phyloP scores from a whole-genome alignment of 2,888 invertebrate genomes.

The Adelphocoris suturalis region DNA sequence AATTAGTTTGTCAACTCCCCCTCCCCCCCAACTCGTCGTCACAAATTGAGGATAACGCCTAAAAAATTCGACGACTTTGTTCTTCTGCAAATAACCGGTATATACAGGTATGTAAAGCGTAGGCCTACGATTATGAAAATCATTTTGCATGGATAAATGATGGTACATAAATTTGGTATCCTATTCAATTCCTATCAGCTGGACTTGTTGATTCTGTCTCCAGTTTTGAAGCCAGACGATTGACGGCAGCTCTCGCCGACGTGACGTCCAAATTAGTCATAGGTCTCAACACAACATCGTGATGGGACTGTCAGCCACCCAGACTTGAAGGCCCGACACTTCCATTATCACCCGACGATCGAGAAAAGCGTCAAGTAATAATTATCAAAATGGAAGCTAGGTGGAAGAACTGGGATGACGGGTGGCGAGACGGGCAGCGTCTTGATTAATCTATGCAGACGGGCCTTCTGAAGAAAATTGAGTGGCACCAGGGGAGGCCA shows the following conservation, averaged over 20 bases:
- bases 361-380: slow-evolving; percentile 10
- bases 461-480: neutral
- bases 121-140: too few relatives aligned
- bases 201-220: neutral
- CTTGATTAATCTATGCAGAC: slow-evolving; percentile 21
- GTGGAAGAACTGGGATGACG: slow-evolving; percentile 3
- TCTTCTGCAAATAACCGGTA: too few relatives aligned
- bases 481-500: neutral
- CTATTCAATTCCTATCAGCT: too few relatives aligned
- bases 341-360: slow-evolving; percentile 18
- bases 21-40: too few relatives aligned
- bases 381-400: neutral
- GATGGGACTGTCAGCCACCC: neutral
- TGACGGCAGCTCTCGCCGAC: neutral
- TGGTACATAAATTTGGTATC: too few relatives aligned
- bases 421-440: neutral
- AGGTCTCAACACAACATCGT: too few relatives aligned
- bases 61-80: too few relatives aligned
- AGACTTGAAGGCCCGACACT: neutral
- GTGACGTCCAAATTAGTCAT: neutral
- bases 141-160: too few relatives aligned
- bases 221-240: too few relatives aligned
- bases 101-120: too few relatives aligned
- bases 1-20: too few relatives aligned
- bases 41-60: too few relatives aligned